Conservation (phyloP, 2,888 invertebrate species). For the Serrognathus titanus region DNA sequence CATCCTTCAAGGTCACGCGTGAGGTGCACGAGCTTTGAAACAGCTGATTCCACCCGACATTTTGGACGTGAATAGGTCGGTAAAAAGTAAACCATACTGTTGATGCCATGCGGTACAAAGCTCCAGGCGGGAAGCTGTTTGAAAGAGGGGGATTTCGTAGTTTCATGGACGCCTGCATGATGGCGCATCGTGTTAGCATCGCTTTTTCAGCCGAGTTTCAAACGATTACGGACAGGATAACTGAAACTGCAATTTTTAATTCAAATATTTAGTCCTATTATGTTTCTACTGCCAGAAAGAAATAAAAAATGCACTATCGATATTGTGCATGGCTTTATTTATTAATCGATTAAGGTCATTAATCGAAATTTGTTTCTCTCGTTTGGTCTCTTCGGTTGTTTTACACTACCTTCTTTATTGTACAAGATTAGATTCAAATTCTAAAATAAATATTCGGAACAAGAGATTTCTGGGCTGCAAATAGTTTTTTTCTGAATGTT, state of each 20-base stretch:
- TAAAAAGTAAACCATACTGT: constrained; percentile 34
- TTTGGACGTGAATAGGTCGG: constrained; percentile 34
- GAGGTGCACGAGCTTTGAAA: constrained; percentile 17
- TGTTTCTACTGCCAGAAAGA: too few relatives aligned
- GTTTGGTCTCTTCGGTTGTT: too few relatives aligned
- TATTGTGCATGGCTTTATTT: too few relatives aligned
- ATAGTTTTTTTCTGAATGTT: too few relatives aligned
- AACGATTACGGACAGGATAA: constrained; percentile 3
- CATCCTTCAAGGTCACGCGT: constrained; percentile 11
- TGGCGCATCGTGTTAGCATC: constrained; percentile 11
- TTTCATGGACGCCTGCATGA: constrained; percentile 3
- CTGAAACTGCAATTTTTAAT: not conserved
- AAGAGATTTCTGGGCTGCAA: too few relatives aligned
- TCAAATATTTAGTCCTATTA: too few relatives aligned
- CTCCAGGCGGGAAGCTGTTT: constrained; percentile 31
- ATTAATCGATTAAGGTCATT: too few relatives aligned
- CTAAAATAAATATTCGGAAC: too few relatives aligned
- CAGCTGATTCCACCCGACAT: constrained; percentile 39
- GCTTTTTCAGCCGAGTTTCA: constrained; percentile 6
- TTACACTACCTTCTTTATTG: too few relatives aligned
- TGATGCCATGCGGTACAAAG: constrained; percentile 26
- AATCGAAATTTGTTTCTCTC: too few relatives aligned
- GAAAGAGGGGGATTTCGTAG: constrained; percentile 26
- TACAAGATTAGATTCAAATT: too few relatives aligned
- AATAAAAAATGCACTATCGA: too few relatives aligned